A percentile compares a stretch with the other conserved stretches of the same genome.
These are phyloP conservation scores for Unio pictorum DNA, from an alignment of 2,888 invertebrate genomes.

Conservation along the genomic window DNA sequence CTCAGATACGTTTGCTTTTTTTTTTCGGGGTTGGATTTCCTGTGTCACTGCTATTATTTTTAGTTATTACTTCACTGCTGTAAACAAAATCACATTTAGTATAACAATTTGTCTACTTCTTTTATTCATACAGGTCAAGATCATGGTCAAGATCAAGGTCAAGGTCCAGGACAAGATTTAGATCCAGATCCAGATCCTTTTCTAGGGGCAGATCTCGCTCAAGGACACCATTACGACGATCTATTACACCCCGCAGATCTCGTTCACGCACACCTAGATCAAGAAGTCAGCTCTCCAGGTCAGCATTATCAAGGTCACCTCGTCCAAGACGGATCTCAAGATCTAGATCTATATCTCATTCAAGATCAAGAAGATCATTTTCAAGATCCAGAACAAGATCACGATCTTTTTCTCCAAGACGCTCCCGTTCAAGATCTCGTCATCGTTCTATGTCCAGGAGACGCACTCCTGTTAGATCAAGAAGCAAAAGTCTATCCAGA, in stretches of 20 bases:
- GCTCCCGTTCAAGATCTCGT: conserved; percentile 36
- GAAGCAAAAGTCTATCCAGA: conserved; percentile 12
- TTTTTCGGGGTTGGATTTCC: too few relatives aligned
- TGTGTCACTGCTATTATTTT: too few relatives aligned
- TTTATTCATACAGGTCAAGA: conserved; percentile 22
- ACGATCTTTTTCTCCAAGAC: conserved; percentile 25
- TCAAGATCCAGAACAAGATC: conserved; percentile 25
- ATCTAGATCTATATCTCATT: conserved; percentile 23
- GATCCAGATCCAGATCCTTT: conserved; percentile 12
- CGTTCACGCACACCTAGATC: conserved; percentile 14
- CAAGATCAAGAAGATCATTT: conserved; percentile 33
- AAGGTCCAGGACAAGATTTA: conserved; percentile 25
- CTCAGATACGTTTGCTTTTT: too few relatives aligned
- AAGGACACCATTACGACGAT: conserved; percentile 10
- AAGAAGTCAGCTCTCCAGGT: conserved; percentile 13
- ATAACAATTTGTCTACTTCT: too few relatives aligned
- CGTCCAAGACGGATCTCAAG: conserved; percentile 29
- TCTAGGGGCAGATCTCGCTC: conserved; percentile 20
- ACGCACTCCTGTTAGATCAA: conserved; percentile 3
- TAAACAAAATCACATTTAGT: too few relatives aligned
- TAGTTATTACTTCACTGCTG: too few relatives aligned
- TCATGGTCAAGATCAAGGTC: conserved; percentile 35
- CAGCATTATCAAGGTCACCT: conserved; percentile 27
- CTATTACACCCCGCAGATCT: conserved; percentile 16
- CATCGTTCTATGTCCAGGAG: conserved; percentile 1